Evolutionary conservation across 2,113 vertebrate species (phyloP), one percentile per base, ranked within the genome.

Genomic region (Erythrocercus mccallii): DNA sequence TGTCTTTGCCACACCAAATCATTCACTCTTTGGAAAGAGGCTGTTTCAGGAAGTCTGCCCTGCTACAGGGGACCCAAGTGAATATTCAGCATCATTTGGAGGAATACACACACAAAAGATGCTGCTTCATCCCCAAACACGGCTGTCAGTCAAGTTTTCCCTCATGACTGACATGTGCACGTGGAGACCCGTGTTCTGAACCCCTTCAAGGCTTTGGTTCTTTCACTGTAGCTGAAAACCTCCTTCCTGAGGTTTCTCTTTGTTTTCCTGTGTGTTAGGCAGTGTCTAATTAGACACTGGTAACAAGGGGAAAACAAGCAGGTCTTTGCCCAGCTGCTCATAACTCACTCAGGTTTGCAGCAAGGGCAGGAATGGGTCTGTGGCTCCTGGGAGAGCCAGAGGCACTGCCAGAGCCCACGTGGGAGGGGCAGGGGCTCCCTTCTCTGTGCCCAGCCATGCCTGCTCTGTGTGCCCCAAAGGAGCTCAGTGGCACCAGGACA

Each of bases 381-480:
- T 20, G 31, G 64, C 56, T 93, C 37, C 69, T 61, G 40, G 42
- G 37, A 48, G 45, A 77, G 11, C 27, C 54, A 45, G 62, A 64
- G 65, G 6, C 40, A 8, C 8, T 54, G 40, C 23, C 10, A 2
- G 54, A 87, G 40, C 6, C 48, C 45, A 3, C 0, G 0, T 11
- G 5, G 9, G 9, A 38, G 42, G 44, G 54, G 37, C 50, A 35
- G 37, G 27, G 84, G 13, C 10, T 35, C 8, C 21, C 21, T 47
- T 31, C 62, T 33, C 48, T 27, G 21, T 33, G n/a, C 28, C 12
- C 64, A 77, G 7, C 56, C 21, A 0, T 6, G 56, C 7, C 66
- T 24, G 48, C 50, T 44, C 44, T 10, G 2, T 4, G 23, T 1
- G 0, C 31, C 73, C 38, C 61, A 50, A 11, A 60, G 48, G 14